Base-by-base conservation (phyloP, 2,797 vertebrate species). In the Lateolabrax maculatus region DNA sequence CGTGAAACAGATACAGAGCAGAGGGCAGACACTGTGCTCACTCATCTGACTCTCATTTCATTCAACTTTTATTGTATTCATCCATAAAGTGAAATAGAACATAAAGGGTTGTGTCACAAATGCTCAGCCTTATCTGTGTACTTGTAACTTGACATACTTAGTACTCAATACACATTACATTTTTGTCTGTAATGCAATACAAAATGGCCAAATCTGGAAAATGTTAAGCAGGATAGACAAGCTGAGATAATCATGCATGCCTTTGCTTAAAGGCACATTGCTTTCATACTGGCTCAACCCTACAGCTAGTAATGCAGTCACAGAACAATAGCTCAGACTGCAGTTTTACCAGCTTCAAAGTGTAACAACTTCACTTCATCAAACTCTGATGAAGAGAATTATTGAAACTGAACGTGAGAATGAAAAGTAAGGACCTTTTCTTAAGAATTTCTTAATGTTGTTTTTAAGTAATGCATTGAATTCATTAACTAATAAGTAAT, bases 1-100 rank as follows among this genome's bases (percentile, higher is more conserved):
- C 60, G 57, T 84, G 86, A 90, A 87, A 85, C 62, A 0, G 84
- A 88, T 84, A 67, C 79, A 44, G 70, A 78, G 69, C 51, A 7
- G 37, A 29, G 23, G 67, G 31, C 46, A 39, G 72, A 25, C 62
- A 23, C 18, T 51, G 29, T 7, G 6, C 56, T 75, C 71, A 52
- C 57, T 73, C 68, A 53, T 64, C 36, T 18, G 18, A 61, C 29
- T n/a, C 51, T 49, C 31, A 58, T 34, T 60, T 48, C 65, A 69
- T 55, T 58, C 46, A 60, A 1, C 39, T 6, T 37, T 21, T 29
- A 29, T 43, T 71, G 21, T 36, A 13, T 31, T 75, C 34, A 56
- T 39, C 43, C 56, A 69, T 27, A 41, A 63, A 36, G 57, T 6
- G 31, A 25, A 41, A 46, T 27, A 19, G 7, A 27, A 18, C 37